Base-by-base conservation (phyloP, 2,113 vertebrate species). In the Speoplatyrhinus poulsoni region DNA sequence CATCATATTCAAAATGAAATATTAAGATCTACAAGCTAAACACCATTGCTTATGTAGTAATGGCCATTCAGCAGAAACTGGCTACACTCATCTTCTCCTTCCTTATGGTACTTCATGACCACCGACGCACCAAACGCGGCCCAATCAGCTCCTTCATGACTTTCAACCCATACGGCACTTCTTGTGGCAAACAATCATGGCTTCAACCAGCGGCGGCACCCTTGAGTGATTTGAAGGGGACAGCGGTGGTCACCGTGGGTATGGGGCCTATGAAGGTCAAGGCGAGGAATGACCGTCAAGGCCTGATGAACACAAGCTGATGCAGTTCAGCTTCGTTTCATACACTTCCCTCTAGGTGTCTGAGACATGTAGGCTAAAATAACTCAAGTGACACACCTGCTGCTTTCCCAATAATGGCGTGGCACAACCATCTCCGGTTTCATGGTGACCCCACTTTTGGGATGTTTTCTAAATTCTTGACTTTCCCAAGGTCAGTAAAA, bases 401-500 rank as follows among this genome's bases (percentile, higher is more conserved):
- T 52, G 49, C 56, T 15, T 33, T 65, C 50, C 67, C 49, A 32
- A 62, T 36, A 46, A 15, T 52, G 17, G 17, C 48, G 4, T 16
- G 11, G 13, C 65, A 46, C 41, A 46, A n/a, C 13, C 46, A 9
- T 0, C 11, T 48, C 69, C 70, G 12, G 33, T 54, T 69, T 52
- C 15, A 9, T 36, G 32, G 13, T 17, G 50, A 52, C 52, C 12
- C 49, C 46, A 26, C 49, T 9, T 46, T 60, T 12, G 53, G 77
- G 75, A 63, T 46, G 1, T 62, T 59, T 57, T 46, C 15, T 50
- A 8, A 26, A 63, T 57, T 50, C 26, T 46, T 70, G 16, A 75
- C 72, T 71, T 74, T 70, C 58, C 78, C 58, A 77, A 81, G 77
- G 61, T 46, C 74, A 82, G 77, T 72, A 79, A 65, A 26, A 78